Evolutionary conservation across 2,113 vertebrate genomes (phyloP).

Genomic region (Nipponia nippon): DNA sequence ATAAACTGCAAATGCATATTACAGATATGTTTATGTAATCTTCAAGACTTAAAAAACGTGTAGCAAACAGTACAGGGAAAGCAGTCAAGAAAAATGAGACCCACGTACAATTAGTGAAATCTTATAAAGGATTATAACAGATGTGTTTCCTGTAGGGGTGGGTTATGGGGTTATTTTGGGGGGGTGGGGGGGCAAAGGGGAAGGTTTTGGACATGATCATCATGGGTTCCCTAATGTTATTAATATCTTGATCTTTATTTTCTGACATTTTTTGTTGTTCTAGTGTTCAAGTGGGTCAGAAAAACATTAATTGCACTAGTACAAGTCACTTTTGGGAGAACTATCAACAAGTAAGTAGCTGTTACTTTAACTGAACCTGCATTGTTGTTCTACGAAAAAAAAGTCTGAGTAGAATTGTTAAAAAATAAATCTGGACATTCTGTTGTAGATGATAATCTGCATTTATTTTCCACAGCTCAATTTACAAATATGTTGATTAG

Average conservation of each 20-base stretch:
- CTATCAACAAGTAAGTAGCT: conserved; percentile 97
- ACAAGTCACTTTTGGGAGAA: conserved; percentile 98
- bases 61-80: background rate
- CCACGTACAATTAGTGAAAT: background rate
- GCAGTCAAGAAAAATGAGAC: background rate
- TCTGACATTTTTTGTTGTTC: conserved; percentile 40
- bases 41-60: background rate
- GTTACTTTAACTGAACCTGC: background rate
- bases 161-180: background rate
- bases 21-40: background rate
- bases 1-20: background rate
- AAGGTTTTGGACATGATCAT: background rate
- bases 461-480: background rate
- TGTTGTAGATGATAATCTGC: background rate
- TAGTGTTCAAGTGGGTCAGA: conserved; percentile 99
- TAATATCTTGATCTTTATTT: background rate
- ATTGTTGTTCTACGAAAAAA: background rate
- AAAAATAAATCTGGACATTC: background rate
- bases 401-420: background rate
- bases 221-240: background rate
- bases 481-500: background rate
- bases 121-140: background rate
- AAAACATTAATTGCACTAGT: conserved; percentile 99
- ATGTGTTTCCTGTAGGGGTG: background rate
- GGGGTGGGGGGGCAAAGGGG: no score